These are phyloP conservation scores for Catostylus mosaicus DNA, from an alignment of 30 jellyfish, hydroid and myxozoan species.

Conservation along the genomic window DNA sequence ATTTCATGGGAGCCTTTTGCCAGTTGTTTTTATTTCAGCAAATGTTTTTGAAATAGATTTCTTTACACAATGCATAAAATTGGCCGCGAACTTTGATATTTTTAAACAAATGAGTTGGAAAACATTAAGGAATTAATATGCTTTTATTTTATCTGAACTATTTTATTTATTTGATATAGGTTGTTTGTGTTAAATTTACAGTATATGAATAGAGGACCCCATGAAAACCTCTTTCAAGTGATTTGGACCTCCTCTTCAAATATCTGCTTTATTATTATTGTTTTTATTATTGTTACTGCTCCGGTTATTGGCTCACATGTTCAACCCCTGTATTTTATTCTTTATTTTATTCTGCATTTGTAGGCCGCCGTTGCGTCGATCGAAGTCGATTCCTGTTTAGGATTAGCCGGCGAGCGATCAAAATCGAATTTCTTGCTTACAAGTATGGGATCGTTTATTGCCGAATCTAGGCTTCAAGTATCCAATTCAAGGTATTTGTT, in stretches of 20 bases:
- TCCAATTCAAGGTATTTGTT: slow-evolving; percentile 48
- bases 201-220: not conserved
- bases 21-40: too few relatives aligned
- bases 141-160: not conserved
- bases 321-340: too few relatives aligned
- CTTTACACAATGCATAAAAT: too few relatives aligned
- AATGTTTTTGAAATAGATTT: too few relatives aligned
- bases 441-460: slow-evolving; percentile 33
- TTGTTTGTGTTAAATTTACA: not conserved
- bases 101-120: not conserved
- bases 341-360: too few relatives aligned
- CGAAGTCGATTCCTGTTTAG: slow-evolving; percentile 71
- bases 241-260: not conserved
- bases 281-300: too few relatives aligned
- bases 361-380: slow-evolving; percentile 66
- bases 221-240: not conserved
- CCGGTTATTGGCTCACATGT: too few relatives aligned
- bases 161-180: not conserved
- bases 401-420: slow-evolving; percentile 53
- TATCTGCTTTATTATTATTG: too few relatives aligned
- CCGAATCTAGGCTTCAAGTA: slow-evolving; percentile 63
- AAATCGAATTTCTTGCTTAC: slow-evolving; percentile 48
- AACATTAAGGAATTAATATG: not conserved
- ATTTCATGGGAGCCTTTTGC: too few relatives aligned
- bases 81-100: not conserved